These are phyloP conservation scores for Cyclina sinensis DNA, from an alignment of 1,140 invertebrate species.

Conservation along the genomic window DNA sequence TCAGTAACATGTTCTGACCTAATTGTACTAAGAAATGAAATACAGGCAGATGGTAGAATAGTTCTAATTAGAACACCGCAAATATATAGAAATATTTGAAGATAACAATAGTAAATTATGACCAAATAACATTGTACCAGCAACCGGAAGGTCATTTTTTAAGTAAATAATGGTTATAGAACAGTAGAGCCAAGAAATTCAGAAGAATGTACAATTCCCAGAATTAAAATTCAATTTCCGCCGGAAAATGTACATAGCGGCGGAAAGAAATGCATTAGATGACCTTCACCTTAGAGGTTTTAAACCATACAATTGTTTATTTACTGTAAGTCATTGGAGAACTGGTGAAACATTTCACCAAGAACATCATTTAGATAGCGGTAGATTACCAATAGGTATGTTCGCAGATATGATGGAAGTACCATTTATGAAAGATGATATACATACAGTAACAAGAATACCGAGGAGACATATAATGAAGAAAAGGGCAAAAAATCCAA, in stretches of 20 bases:
- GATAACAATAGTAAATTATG: not conserved
- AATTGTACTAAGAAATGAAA: too few relatives aligned
- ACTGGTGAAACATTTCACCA: not conserved
- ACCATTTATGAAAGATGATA: slow-evolving; percentile 3
- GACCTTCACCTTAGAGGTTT: too few relatives aligned
- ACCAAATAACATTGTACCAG: not conserved
- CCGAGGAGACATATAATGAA: too few relatives aligned
- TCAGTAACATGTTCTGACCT: not conserved
- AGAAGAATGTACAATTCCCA: too few relatives aligned
- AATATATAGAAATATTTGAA: not conserved
- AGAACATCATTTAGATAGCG: not conserved
- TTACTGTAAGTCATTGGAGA: not conserved
- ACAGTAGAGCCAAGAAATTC: too few relatives aligned
- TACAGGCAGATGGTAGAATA: not conserved
- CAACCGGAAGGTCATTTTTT: not conserved
- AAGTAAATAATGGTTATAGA: too few relatives aligned
- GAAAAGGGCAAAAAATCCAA: too few relatives aligned
- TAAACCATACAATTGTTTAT: slow-evolving; percentile 18
- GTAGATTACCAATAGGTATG: not conserved
- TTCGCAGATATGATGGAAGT: not conserved
- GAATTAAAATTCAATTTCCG: too few relatives aligned
- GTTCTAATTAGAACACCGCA: slow-evolving; percentile 1
- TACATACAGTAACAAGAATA: slow-evolving; percentile 4
- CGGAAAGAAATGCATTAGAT: not conserved
- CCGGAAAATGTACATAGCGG: too few relatives aligned